Base-by-base conservation (phyloP, 1,140 invertebrate species). In the Oncopeltus fasciatus region DNA sequence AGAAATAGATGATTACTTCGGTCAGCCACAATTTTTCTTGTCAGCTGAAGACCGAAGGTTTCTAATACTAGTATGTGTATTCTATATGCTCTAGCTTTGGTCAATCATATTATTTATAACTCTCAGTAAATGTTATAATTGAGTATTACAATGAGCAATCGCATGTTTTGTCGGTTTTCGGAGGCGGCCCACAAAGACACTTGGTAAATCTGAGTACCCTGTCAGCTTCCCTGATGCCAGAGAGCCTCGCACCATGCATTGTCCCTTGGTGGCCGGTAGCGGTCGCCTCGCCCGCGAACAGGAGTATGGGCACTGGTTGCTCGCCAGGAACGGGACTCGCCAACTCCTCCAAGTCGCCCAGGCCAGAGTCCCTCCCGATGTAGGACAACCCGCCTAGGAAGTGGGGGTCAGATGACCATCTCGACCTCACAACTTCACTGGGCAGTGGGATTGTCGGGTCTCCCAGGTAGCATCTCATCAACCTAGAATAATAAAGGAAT, bases 201-300 rank as follows among this genome's bases (percentile, higher is more conserved):
- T 62, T 67, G 5, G 66, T 67, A 18, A 67, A 26, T 16, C 57
- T 64, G 51, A 86, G 78, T 56, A 89, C 80, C 56, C 84, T 77
- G 67, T 89, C 82, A 0, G 88, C 87, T 75, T 91, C 89, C 2
- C 88, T 76, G 64, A 88, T 83, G 0, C 89, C 89, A 66, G 85
- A 88, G 21, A 88, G 71, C 66, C 87, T 78, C 9, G 88, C 89
- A 18, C 87, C 89, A 69, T 92, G 88, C 1, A 87, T 83, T 2
- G 88, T 90, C 14, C 83, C 83, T 57, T 83, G 84, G 63, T 85
- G 81, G 27, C 83, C 80, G 3, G 85, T 75, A 67, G 88, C 82
- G 0, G 89, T 92, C 0, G 89, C 90, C 75, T 94, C 92, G 0
- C 92, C 92, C 43, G 90, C 91, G 73, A 94, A 95, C 21, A 91